Percentiles rank a stretch among this genome's conserved stretches.
phyloP scores from a whole-genome alignment of 2,113 vertebrate species.

The Stercorarius parasiticus region DNA sequence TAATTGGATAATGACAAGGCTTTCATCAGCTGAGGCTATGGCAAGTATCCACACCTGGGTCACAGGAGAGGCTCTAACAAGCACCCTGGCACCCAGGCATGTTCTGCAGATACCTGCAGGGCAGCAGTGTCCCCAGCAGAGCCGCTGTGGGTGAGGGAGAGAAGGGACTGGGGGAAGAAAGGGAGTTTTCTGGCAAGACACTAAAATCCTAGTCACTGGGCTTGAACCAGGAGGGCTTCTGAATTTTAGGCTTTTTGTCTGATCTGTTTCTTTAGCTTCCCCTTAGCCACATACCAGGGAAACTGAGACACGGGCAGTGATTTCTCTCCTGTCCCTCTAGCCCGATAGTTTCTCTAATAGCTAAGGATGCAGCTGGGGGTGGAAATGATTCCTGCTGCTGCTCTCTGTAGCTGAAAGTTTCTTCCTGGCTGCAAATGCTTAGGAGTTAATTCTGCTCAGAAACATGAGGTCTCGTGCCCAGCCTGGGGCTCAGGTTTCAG shows the following conservation, averaged over 20 bases:
- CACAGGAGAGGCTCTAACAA: not conserved
- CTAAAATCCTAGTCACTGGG: not conserved
- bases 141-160: not conserved
- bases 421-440: not conserved
- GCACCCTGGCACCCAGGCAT: not conserved
- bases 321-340: not conserved
- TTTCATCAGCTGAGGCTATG: not conserved
- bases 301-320: not conserved
- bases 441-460: not conserved
- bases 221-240: not conserved
- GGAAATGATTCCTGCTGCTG: not conserved
- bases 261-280: not conserved
- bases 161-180: not conserved
- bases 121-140: not conserved
- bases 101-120: not conserved
- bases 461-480: not conserved
- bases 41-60: not conserved
- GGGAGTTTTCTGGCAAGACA: not conserved
- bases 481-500: not conserved
- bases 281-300: not conserved
- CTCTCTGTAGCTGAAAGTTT: not conserved
- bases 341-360: not conserved
- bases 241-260: not conserved
- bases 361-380: not conserved
- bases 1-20: not conserved